These are phyloP conservation scores for Brachynemurus nebulosus DNA, from an alignment of 2,888 invertebrate species.

Conservation along the genomic window DNA sequence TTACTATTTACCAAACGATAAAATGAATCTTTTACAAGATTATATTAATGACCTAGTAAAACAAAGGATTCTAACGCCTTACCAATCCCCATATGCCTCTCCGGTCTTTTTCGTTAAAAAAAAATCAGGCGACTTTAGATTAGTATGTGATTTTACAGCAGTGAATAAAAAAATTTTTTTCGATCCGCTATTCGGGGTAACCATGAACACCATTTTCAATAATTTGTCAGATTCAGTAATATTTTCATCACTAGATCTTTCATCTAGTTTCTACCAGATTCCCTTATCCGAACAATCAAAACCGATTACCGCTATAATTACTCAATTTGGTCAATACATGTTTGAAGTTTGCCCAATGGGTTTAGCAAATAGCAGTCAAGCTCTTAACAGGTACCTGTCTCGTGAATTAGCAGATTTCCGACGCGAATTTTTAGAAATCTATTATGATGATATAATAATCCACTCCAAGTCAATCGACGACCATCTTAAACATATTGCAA, in stretches of 20 bases:
- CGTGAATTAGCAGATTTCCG: background rate
- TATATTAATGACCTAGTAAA: background rate
- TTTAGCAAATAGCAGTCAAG: background rate
- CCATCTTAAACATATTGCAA: background rate
- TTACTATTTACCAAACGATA: background rate
- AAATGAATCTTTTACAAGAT: background rate
- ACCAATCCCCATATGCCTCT: background rate
- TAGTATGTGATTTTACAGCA: background rate
- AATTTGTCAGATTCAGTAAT: background rate
- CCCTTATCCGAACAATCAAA: background rate
- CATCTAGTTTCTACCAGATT: background rate
- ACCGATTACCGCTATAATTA: background rate
- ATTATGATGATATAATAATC: background rate
- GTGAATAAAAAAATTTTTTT: background rate
- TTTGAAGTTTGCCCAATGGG: background rate
- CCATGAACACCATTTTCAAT: slow-evolving; percentile 6
- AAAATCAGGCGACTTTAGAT: too few species aligned
- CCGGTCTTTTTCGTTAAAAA: background rate
- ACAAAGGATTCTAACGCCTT: background rate
- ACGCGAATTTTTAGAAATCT: background rate
- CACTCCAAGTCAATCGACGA: background rate
- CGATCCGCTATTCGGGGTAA: background rate
- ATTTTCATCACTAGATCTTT: background rate
- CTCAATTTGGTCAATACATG: background rate
- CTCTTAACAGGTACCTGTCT: background rate